Evolutionary conservation across 2,888 invertebrate genomes (phyloP).

Genomic region (Noctua comes): DNA sequence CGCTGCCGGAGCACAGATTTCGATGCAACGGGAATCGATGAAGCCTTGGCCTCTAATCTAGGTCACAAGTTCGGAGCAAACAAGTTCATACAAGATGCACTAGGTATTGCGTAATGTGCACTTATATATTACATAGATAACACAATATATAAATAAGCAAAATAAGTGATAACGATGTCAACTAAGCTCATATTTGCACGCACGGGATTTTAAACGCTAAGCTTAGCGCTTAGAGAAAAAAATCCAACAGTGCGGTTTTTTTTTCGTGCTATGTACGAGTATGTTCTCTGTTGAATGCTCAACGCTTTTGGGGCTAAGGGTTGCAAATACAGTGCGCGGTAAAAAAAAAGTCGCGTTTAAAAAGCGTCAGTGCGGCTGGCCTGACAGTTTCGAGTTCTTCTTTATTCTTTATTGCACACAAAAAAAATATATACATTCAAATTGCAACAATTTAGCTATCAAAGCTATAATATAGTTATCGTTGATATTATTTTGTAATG

Average conservation of each 20-base stretch:
- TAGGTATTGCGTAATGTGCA: constrained; percentile 37
- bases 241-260: not conserved
- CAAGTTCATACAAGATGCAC: constrained; percentile 29
- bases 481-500: constrained; percentile 10
- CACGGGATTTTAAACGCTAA: not conserved
- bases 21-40: not conserved
- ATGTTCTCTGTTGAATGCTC: not conserved
- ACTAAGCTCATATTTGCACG: not conserved
- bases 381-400: no score
- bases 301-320: not conserved
- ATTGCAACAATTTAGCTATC: no score
- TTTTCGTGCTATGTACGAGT: no score
- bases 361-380: not conserved
- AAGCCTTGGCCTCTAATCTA: constrained; percentile 23
- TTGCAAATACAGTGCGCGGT: not conserved
- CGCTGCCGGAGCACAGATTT: not conserved
- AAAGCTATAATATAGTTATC: no score
- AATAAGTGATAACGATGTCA: constrained; percentile 17
- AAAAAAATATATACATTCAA: no score
- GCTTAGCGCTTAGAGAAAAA: not conserved
- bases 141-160: not conserved
- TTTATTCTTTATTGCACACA: no score
- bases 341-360: not conserved
- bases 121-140: constrained; percentile 8
- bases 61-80: constrained; percentile 20